A percentile compares a stretch with the other conserved stretches of the same genome.
Conservation (phyloP, 2,888 invertebrate species). For the Cynaeus angustus region DNA sequence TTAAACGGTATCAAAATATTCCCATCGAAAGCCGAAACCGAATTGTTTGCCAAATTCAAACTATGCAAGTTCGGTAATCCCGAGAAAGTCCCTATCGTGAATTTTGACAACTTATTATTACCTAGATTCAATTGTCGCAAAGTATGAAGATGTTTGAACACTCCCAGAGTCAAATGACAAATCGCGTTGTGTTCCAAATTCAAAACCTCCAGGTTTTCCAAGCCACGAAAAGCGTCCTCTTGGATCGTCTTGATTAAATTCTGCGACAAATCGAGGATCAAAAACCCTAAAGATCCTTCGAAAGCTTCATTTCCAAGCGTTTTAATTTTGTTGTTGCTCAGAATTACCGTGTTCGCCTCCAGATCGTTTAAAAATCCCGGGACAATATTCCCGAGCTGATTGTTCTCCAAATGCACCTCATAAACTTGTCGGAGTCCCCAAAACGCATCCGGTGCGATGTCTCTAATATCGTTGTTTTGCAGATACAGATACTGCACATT, state of each 20-base stretch:
- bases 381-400: slow-evolving; percentile 58
- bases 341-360: slow-evolving; percentile 60
- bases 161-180: slow-evolving; percentile 65
- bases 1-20: slow-evolving; percentile 61
- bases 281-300: slow-evolving; percentile 60
- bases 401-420: slow-evolving; percentile 65
- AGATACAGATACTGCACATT: slow-evolving; percentile 61
- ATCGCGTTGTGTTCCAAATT: slow-evolving; percentile 64
- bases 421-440: slow-evolving; percentile 63
- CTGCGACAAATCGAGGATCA: slow-evolving; percentile 64
- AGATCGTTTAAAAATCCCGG: slow-evolving; percentile 63
- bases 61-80: slow-evolving; percentile 61
- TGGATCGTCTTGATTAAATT: slow-evolving; percentile 63
- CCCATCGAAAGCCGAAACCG: slow-evolving; percentile 61
- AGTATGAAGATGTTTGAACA: slow-evolving; percentile 60
- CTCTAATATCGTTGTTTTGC: slow-evolving; percentile 62
- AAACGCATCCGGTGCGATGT: slow-evolving; percentile 63
- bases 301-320: slow-evolving; percentile 61
- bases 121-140: slow-evolving; percentile 64
- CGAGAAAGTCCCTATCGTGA: slow-evolving; percentile 64
- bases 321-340: slow-evolving; percentile 62
- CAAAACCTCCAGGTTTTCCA: slow-evolving; percentile 63
- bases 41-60: slow-evolving; percentile 64
- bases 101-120: slow-evolving; percentile 62
- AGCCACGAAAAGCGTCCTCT: slow-evolving; percentile 60